Base-by-base conservation (phyloP, 1,140 invertebrate species). In the Lucilia sericata region DNA sequence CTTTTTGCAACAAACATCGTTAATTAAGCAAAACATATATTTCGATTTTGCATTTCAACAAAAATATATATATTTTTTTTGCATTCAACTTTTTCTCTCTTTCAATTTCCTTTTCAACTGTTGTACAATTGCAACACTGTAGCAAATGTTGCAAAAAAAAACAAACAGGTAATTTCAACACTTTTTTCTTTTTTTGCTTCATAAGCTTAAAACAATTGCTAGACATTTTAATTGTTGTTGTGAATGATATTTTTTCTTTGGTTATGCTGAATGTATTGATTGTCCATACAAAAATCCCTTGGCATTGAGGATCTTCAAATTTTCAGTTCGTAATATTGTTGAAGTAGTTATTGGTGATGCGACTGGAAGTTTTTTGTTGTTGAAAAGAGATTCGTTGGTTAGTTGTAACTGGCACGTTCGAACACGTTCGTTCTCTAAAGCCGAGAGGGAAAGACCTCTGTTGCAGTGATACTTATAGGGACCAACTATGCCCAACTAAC, bases 21-120 rank as follows among this genome's bases (percentile, higher is more conserved):
- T 82, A 82, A 82, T 82, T 82, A 82, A 82, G 81, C 81, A 82
- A 82, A 82, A 82, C 81, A 82, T 70, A 75, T 25, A 70, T 70
- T 82, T 82, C 81, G 81, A 82, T 82, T 82, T 82, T 82, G 81
- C 81, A 82, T 82, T 82, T 82, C 60, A 80, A 80, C 21, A 80
- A 49, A 70, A 55, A 55, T 12, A 1, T 42, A 7, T 8, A 3
- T 8, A 3, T 10, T 42, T 42, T 42, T 42, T 60, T 60, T 7
- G 0, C n/a, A 7, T 17, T 30, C 25, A 30, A 65, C 60, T 21
- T 21, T 70, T 12, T 70, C 19, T 21, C 65, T 70, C 19, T 70
- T 21, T 7, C 14, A 70, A 21, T 70, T 70, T 70, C n/a, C 65
- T 70, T 70, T 70, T 70, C 65, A 70, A 70, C 8, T 21, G 65